Evolutionary conservation across 2,113 vertebrate genomes (phyloP).

Genomic region (Numida meleagris): DNA sequence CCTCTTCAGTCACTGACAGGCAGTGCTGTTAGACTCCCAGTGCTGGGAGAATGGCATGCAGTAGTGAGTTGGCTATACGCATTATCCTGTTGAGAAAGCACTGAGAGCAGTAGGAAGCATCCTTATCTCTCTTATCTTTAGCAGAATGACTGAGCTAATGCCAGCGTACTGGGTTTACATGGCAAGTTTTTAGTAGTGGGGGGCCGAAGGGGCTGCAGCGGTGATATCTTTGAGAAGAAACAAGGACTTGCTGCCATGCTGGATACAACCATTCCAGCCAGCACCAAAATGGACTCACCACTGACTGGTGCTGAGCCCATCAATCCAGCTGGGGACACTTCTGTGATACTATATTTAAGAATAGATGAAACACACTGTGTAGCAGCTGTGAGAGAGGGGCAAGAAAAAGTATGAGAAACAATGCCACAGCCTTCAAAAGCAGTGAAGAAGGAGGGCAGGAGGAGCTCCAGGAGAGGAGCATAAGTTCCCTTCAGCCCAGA

Average conservation of each 20-base stretch:
- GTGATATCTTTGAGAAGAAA: background rate
- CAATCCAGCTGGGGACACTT: background rate
- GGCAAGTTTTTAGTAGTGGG: background rate
- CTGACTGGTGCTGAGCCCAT: background rate
- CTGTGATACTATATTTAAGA: background rate
- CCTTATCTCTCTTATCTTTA: background rate
- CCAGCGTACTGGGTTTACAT: background rate
- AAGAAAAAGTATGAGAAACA: background rate
- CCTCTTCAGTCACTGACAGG: background rate
- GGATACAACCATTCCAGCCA: background rate
- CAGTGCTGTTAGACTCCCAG: background rate
- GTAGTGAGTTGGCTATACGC: background rate
- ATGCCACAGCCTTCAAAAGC: background rate
- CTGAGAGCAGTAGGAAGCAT: background rate
- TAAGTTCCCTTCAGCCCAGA: background rate
- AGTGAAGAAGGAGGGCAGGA: background rate
- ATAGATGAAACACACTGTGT: background rate
- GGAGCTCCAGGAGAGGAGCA: background rate
- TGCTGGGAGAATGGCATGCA: background rate
- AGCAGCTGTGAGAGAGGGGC: background rate
- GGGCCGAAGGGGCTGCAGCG: background rate
- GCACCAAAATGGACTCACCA: rapidly evolving
- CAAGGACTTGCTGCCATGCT: background rate
- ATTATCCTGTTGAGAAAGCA: background rate
- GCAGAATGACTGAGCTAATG: background rate